phyloP scores from a whole-genome alignment of 2,797 vertebrate species.

The Octomys mimax region DNA sequence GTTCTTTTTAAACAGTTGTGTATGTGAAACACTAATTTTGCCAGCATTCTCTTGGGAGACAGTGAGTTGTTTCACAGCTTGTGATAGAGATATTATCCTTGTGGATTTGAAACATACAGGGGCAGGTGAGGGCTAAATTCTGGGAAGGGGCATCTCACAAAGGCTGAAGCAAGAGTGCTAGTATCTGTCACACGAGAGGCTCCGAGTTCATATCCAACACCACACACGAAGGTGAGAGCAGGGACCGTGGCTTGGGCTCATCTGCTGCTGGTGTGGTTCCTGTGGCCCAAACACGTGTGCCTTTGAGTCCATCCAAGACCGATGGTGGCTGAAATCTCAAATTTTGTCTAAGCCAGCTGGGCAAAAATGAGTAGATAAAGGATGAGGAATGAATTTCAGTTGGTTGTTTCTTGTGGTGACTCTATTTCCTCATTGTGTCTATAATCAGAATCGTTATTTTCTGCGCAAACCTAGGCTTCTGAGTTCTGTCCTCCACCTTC shows the following conservation, averaged over 20 bases:
- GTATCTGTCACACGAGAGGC: too few relatives aligned
- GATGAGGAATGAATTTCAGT: neutral
- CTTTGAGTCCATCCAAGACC: neutral
- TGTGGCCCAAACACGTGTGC: neutral
- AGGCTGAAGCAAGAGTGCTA: neutral
- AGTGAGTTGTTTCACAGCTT: neutral
- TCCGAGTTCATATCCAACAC: neutral
- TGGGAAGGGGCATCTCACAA: neutral
- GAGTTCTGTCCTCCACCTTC: neutral
- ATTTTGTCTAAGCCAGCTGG: neutral
- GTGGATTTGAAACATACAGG: neutral
- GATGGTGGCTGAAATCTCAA: neutral
- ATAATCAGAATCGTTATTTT: neutral
- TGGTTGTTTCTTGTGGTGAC: neutral
- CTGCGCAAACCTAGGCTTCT: neutral
- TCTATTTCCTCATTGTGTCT: neutral
- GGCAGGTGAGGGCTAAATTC: neutral
- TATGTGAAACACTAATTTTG: neutral
- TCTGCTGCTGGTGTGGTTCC: neutral
- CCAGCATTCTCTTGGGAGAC: neutral
- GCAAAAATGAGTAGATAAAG: neutral
- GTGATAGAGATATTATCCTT: neutral
- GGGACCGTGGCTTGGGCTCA: neutral
- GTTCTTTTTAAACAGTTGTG: neutral
- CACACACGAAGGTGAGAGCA: too few relatives aligned